A percentile compares a stretch with the other conserved stretches of the same genome.
Evolutionary conservation across 2,113 vertebrate species (phyloP).

Genomic region (Macaca fascicularis): T2T-MFA8v1.1 NC_088379.1:6291001-6291500

Average conservation of each 20-base stretch:
- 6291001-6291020: neutral
- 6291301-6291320: neutral
- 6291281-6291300: neutral
- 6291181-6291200: neutral
- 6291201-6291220: neutral
- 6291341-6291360: too few relatives aligned
- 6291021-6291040: fast-evolving
- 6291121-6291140: fast-evolving
- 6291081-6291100: neutral
- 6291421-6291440: neutral
- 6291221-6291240: neutral
- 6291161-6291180: neutral
- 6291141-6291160: fast-evolving
- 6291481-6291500: neutral
- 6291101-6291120: fast-evolving
- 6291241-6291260: neutral
- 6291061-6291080: neutral
- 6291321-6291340: neutral
- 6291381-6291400: neutral
- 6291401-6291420: neutral
- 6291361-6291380: too few relatives aligned
- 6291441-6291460: neutral
- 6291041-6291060: fast-evolving
- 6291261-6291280: neutral
- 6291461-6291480: too few relatives aligned